Conservation (phyloP, 2,797 vertebrate genomes). For the Crax fasciolata region DNA sequence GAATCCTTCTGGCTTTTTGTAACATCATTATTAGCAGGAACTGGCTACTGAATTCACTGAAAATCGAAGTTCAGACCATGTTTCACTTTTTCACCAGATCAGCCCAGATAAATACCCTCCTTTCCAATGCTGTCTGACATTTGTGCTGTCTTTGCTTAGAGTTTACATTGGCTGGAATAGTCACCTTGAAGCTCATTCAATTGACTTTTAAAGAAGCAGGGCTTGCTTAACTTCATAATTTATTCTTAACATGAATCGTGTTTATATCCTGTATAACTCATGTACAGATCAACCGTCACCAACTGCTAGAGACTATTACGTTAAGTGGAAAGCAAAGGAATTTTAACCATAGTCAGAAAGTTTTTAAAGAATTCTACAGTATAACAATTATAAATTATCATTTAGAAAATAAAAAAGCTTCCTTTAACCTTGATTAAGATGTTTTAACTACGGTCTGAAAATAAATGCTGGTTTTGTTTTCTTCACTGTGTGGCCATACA, state of each 20-base stretch:
- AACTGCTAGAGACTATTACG: not conserved
- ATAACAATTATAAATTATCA: not conserved
- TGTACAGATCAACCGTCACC: conserved; percentile 10
- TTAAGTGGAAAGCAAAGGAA: not conserved
- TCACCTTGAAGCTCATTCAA: conserved; percentile 33
- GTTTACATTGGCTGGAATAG: not conserved
- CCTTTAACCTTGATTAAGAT: not conserved
- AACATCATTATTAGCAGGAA: not conserved
- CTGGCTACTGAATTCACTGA: not conserved
- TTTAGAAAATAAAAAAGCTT: not conserved
- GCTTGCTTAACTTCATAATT: not conserved
- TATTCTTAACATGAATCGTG: not conserved
- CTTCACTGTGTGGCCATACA: not conserved
- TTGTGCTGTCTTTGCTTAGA: not conserved
- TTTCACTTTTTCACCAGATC: not conserved
- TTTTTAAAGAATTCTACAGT: not conserved
- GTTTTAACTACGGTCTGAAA: not conserved
- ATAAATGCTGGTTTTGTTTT: not conserved
- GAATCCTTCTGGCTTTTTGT: not conserved
- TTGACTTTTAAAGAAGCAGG: not conserved
- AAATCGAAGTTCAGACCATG: not conserved
- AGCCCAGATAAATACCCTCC: not conserved
- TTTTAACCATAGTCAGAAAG: not conserved
- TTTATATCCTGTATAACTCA: conserved; percentile 11
- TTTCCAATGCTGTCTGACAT: not conserved